phyloP scores from a whole-genome alignment of 2,888 invertebrate genomes.

The Lasioglossum vierecki region DNA sequence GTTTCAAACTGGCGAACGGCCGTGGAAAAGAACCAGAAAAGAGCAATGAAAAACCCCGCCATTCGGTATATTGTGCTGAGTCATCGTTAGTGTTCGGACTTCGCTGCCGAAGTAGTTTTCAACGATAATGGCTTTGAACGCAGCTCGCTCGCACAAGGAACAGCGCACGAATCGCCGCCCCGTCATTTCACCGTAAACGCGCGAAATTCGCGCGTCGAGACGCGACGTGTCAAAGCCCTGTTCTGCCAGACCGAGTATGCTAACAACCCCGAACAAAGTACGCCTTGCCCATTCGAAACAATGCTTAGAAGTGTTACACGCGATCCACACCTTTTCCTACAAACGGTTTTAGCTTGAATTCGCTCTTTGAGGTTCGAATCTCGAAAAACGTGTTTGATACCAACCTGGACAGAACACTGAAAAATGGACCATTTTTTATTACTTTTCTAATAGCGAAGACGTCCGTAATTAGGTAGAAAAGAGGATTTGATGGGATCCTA shows the following conservation, averaged over 20 bases:
- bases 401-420: too few relatives aligned
- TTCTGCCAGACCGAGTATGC: neutral
- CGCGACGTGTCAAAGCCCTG: neutral
- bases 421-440: too few relatives aligned
- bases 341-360: neutral
- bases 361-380: neutral
- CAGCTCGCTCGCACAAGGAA: slow-evolving; percentile 7
- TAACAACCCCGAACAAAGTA: neutral
- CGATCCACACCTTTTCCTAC: neutral
- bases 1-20: slow-evolving; percentile 39
- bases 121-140: slow-evolving; percentile 60
- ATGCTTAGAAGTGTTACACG: neutral
- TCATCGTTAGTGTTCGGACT: slow-evolving; percentile 41
- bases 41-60: slow-evolving; percentile 47
- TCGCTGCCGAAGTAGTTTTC: slow-evolving; percentile 59
- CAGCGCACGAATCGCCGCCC: neutral
- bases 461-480: too few relatives aligned
- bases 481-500: too few relatives aligned
- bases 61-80: slow-evolving; percentile 56
- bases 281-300: neutral
- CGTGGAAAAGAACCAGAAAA: slow-evolving; percentile 31
- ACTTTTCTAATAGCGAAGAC: too few relatives aligned
- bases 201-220: neutral
- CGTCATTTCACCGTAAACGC: neutral
- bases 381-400: neutral